These are phyloP conservation scores for Trachelus stipa DNA, from an alignment of 2,888 invertebrate genomes.

Conservation along the genomic window DNA sequence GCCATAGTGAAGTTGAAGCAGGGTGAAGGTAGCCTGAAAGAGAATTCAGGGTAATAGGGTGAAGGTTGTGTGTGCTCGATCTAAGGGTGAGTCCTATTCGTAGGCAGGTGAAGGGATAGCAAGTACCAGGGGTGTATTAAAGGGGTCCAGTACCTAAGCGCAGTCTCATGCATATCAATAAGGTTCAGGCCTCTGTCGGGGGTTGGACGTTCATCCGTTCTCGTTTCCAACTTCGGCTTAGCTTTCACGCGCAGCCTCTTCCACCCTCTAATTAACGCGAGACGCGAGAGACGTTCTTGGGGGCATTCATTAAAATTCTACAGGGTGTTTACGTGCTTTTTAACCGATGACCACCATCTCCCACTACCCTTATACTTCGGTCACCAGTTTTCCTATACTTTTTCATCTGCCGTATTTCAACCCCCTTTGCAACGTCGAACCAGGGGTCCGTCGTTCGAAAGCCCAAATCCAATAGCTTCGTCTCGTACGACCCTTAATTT, in stretches of 20 bases:
- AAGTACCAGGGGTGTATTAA: slow-evolving; percentile 32
- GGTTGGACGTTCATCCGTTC: slow-evolving; percentile 14
- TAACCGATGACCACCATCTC: neutral
- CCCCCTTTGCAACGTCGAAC: neutral
- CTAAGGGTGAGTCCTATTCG: neutral
- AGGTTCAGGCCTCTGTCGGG: slow-evolving; percentile 28
- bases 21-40: too few species aligned
- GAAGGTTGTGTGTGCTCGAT: neutral
- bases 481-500: neutral
- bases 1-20: too few species aligned
- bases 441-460: neutral
- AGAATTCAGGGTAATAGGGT: too few species aligned
- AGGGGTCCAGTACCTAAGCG: slow-evolving; percentile 26
- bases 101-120: neutral
- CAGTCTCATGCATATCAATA: slow-evolving; percentile 54
- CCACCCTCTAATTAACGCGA: slow-evolving; percentile 10
- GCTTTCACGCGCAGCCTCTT: slow-evolving; percentile 21
- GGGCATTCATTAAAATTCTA: slow-evolving; percentile 4
- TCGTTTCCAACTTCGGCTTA: slow-evolving; percentile 35
- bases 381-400: slow-evolving; percentile 12
- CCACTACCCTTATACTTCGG: neutral
- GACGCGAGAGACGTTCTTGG: neutral
- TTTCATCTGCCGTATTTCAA: slow-evolving; percentile 16
- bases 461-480: neutral
- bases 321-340: slow-evolving; percentile 7